phyloP scores from a whole-genome alignment of 2,113 vertebrate species.

The Oxygymnocypris stewartii region DNA sequence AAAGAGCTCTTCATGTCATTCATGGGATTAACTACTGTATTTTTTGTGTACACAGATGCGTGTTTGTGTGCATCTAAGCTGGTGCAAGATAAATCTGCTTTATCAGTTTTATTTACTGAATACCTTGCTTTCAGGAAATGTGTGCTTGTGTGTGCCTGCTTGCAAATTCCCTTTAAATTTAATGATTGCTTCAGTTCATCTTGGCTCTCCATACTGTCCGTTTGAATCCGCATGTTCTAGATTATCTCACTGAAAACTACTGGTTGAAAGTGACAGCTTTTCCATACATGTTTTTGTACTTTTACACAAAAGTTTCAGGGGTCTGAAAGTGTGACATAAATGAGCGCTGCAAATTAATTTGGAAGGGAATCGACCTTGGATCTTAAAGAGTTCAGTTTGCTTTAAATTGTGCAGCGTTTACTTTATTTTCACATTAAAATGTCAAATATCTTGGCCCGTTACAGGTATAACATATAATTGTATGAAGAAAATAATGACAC shows the following conservation, averaged over 20 bases:
- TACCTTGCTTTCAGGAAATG: constrained; percentile 5
- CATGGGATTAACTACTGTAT: constrained; percentile 10
- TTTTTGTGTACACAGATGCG: not conserved
- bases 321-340: not conserved
- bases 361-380: not conserved
- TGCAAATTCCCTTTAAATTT: not conserved
- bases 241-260: not conserved
- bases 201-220: constrained; percentile 7
- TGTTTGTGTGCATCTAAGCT: not conserved
- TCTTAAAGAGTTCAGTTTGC: not conserved
- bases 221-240: constrained; percentile 16
- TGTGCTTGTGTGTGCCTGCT: not conserved
- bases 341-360: not conserved
- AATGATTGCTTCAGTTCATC: constrained; percentile 13
- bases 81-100: not conserved
- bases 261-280: not conserved
- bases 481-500: not conserved
- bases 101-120: not conserved
- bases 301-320: not conserved
- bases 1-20: too few species aligned
- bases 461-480: not conserved
- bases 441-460: not conserved
- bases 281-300: not conserved
- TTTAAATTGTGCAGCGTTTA: not conserved
- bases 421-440: not conserved